Percentiles rank a stretch among this genome's conserved stretches.
These are phyloP conservation scores for Lissonota sp. DNA, from an alignment of 2,888 invertebrate species.

Conservation along the genomic window DNA sequence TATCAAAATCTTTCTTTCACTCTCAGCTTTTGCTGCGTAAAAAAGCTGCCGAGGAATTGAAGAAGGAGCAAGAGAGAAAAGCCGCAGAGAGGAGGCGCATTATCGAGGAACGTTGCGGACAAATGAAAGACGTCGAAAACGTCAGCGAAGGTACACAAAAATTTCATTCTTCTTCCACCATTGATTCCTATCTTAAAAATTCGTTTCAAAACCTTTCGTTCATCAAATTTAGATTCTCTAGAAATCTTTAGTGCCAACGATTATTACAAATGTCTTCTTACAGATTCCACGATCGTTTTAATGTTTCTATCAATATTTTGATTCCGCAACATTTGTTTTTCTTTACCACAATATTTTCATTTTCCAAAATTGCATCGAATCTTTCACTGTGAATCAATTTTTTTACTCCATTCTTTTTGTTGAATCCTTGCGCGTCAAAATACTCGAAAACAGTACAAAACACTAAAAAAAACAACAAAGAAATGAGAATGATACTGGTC, in stretches of 20 bases:
- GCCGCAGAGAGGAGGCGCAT: constrained; percentile 98
- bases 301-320: constrained; percentile 20
- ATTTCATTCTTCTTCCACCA: not conserved
- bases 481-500: not conserved
- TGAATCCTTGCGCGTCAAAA: constrained; percentile 23
- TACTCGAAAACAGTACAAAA: constrained; percentile 31
- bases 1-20: constrained; percentile 34
- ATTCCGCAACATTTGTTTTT: constrained; percentile 20
- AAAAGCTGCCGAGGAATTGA: constrained; percentile 99
- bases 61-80: constrained; percentile 99
- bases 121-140: constrained; percentile 95
- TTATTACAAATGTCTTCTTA: constrained; percentile 46
- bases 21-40: constrained; percentile 98
- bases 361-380: not conserved
- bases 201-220: no score
- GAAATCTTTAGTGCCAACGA: constrained; percentile 3
- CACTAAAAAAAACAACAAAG: constrained; percentile 32
- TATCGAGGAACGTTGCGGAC: constrained; percentile 97
- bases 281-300: constrained; percentile 46
- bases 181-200: not conserved
- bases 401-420: not conserved
- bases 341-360: not conserved
- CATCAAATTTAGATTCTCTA: not conserved
- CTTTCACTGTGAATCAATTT: not conserved
- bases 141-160: constrained; percentile 93